Conservation (phyloP, 2,888 invertebrate species). For the Eurytoma adleriae region DNA sequence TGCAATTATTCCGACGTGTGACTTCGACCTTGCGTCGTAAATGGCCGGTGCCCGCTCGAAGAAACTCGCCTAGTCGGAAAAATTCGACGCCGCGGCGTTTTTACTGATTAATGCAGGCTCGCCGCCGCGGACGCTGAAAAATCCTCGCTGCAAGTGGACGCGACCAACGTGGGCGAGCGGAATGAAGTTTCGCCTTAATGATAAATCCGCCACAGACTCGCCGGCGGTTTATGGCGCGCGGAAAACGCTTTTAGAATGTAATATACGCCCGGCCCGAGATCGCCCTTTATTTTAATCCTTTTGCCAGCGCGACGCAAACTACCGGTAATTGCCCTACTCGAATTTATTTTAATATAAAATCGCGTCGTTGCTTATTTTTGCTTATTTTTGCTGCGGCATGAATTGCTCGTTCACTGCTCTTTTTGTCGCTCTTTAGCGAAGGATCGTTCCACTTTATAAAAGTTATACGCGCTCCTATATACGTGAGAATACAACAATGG, state of each 20-base stretch:
- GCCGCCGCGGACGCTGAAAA: background rate
- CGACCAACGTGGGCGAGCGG: background rate
- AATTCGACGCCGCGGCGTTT: conserved; percentile 5
- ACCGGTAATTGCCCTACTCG: conserved; percentile 35
- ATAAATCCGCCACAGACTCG: conserved; percentile 7
- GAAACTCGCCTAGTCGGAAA: conserved; percentile 5
- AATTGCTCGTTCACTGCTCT: too few species aligned
- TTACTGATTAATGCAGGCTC: conserved; percentile 46
- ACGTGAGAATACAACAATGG: too few species aligned
- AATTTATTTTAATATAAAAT: conserved; percentile 10
- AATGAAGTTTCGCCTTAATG: conserved; percentile 45
- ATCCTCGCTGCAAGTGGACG: conserved; percentile 19
- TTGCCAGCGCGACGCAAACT: conserved; percentile 6
- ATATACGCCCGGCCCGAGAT: conserved; percentile 10
- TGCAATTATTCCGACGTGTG: conserved; percentile 44
- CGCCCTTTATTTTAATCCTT: background rate
- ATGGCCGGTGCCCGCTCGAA: conserved; percentile 12
- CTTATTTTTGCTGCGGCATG: too few species aligned
- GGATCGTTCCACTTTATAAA: too few species aligned
- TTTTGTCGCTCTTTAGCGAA: too few species aligned
- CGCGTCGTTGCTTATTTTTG: too few species aligned
- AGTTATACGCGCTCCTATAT: too few species aligned
- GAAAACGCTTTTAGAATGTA: conserved; percentile 21
- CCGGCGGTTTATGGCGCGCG: background rate
- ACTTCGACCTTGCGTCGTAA: conserved; percentile 33